Evolutionary conservation across 2,888 invertebrate genomes (phyloP).

Genomic region (Pammene fasciana): DNA sequence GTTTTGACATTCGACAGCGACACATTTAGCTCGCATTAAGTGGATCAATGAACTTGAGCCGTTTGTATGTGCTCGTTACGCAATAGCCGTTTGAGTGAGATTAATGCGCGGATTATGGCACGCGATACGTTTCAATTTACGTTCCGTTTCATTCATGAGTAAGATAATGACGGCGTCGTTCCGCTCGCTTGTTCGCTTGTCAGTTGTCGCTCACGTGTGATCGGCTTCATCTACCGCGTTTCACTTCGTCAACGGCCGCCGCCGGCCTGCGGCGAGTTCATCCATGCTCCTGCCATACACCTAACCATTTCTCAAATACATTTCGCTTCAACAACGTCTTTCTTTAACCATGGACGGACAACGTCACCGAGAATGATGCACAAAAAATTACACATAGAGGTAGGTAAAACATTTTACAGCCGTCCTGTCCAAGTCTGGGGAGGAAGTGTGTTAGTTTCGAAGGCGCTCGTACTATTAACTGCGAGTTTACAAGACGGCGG

Average conservation of each 20-base stretch:
- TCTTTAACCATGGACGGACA: background rate
- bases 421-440: slow-evolving; percentile 36
- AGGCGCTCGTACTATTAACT: slow-evolving; percentile 74
- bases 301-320: background rate
- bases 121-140: slow-evolving; percentile 83
- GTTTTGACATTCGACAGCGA: slow-evolving; percentile 81
- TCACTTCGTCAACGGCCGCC: slow-evolving; percentile 26
- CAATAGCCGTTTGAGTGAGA: slow-evolving; percentile 82
- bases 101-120: slow-evolving; percentile 83
- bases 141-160: slow-evolving; percentile 81
- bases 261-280: background rate
- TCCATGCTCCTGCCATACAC: background rate
- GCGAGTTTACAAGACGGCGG: slow-evolving; percentile 79
- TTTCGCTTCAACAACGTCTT: background rate
- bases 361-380: slow-evolving; percentile 2
- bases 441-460: slow-evolving; percentile 42
- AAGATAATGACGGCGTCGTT: slow-evolving; percentile 78
- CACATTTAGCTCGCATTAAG: slow-evolving; percentile 81
- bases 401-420: background rate
- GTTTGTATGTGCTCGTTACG: slow-evolving; percentile 76
- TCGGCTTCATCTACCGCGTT: slow-evolving; percentile 40
- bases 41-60: slow-evolving; percentile 83
- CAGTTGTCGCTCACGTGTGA: slow-evolving; percentile 55
- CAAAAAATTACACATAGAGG: background rate
- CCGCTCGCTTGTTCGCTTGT: slow-evolving; percentile 71